These are phyloP conservation scores for Lepidochrysops patricia DNA, from an alignment of 2,888 invertebrate species.

Conservation along the genomic window DNA sequence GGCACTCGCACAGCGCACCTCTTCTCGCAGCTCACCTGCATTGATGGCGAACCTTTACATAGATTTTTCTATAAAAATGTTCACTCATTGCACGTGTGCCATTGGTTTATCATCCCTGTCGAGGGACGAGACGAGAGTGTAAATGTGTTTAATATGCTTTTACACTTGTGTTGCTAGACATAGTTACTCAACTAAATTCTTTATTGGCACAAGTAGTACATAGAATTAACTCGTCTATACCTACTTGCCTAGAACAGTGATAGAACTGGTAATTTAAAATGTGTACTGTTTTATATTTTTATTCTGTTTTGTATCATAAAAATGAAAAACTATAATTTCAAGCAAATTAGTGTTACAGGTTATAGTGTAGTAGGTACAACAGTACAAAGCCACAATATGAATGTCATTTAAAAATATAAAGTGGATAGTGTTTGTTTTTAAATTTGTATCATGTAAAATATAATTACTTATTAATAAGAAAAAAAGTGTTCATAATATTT, in stretches of 20 bases:
- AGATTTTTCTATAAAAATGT: too few species aligned
- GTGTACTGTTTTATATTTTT: not conserved
- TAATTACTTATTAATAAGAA: constrained; percentile 50
- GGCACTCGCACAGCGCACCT: too few species aligned
- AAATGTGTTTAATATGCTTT: too few species aligned
- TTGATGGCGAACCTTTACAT: too few species aligned
- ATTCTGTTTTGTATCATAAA: not conserved
- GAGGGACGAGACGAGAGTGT: too few species aligned
- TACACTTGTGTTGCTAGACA: too few species aligned
- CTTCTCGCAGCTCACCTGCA: too few species aligned
- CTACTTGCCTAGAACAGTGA: not conserved
- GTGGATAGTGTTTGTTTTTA: constrained; percentile 26
- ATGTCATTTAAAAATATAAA: not conserved
- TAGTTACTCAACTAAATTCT: too few species aligned
- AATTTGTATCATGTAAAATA: constrained; percentile 44
- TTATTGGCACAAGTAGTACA: too few species aligned
- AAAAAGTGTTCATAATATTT: constrained; percentile 73
- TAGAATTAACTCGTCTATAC: too few species aligned
- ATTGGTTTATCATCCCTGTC: too few species aligned
- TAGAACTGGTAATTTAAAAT: not conserved
- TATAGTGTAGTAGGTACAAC: constrained; percentile 20
- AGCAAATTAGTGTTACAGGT: constrained; percentile 15
- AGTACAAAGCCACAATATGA: constrained; percentile 21
- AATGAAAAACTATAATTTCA: not conserved
- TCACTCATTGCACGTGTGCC: too few species aligned